These are phyloP conservation scores for Archivesica marissinica DNA, from an alignment of 1,140 invertebrate species.

Conservation along the genomic window DNA sequence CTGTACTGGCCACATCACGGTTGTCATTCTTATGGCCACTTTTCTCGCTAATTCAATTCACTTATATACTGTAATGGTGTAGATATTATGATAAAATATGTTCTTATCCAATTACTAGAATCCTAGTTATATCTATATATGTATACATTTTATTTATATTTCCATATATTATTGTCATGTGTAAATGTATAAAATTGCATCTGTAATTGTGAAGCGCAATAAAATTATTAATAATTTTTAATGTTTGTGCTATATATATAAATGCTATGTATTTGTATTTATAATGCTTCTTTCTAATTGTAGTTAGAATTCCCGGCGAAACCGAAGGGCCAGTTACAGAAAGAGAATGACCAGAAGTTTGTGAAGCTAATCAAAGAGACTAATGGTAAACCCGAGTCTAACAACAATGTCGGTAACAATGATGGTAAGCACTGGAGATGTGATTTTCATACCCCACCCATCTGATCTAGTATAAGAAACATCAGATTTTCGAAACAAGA, in stretches of 20 bases:
- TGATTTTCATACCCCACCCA: slow-evolving; percentile 42
- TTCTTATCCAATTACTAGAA: too few relatives aligned
- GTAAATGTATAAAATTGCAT: too few relatives aligned
- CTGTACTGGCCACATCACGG: too few relatives aligned
- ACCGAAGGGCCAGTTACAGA: slow-evolving; percentile 79
- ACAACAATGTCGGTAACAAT: slow-evolving; percentile 30
- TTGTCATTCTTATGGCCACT: too few relatives aligned
- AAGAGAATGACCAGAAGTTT: slow-evolving; percentile 81
- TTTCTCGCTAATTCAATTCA: background rate
- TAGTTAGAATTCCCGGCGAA: slow-evolving; percentile 83
- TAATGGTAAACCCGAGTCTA: slow-evolving; percentile 50
- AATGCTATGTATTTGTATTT: background rate
- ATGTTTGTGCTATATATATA: background rate
- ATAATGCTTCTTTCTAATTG: background rate
- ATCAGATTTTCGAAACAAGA: too few relatives aligned
- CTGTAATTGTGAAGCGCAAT: too few relatives aligned
- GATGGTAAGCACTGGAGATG: slow-evolving; percentile 49
- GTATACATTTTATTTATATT: too few relatives aligned
- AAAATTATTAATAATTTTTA: background rate
- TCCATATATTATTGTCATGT: too few relatives aligned
- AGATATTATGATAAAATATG: too few relatives aligned
- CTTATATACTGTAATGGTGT: too few relatives aligned
- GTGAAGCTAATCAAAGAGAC: slow-evolving; percentile 79
- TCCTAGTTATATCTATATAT: too few relatives aligned
- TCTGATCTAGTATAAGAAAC: too few relatives aligned